Conservation (phyloP, 2,113 vertebrate species). For the Girardinichthys multiradiatus region DNA sequence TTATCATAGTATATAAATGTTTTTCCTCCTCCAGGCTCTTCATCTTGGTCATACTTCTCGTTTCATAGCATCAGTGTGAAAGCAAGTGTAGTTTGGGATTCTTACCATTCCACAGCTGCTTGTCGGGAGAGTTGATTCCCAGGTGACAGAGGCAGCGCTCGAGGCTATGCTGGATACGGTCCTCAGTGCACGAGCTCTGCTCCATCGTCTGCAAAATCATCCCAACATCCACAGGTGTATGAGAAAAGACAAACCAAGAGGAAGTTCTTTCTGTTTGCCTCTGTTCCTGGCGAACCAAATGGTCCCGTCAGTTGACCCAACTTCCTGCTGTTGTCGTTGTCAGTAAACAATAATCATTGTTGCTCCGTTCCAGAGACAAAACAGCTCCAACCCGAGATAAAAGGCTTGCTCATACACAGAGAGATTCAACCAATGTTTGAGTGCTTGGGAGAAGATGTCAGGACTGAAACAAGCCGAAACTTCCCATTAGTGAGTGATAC, state of each 20-base stretch:
- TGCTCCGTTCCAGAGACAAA: conserved; percentile 15
- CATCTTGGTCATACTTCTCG: too few relatives aligned
- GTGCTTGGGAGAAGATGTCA: conserved; percentile 1
- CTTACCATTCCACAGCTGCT: conserved; percentile 90
- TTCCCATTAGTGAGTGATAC: conserved; percentile 62
- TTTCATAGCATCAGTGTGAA: neutral
- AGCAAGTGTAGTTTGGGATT: neutral
- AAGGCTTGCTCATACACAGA: neutral
- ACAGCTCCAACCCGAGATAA: neutral
- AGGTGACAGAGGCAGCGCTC: conserved; percentile 90
- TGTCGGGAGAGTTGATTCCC: conserved; percentile 71
- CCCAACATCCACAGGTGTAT: conserved; percentile 7
- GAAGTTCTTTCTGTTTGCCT: conserved; percentile 23
- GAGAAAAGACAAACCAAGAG: conserved; percentile 12
- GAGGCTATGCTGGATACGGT: conserved; percentile 93
- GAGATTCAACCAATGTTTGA: neutral
- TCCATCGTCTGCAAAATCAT: conserved; percentile 80
- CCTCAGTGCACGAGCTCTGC: conserved; percentile 93
- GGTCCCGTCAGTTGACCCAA: conserved; percentile 3
- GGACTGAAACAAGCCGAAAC: conserved; percentile 25
- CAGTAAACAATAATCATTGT: conserved; percentile 1
- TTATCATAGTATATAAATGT: neutral
- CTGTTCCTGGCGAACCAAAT: conserved; percentile 15
- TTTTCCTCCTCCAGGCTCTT: neutral
- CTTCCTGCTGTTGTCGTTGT: conserved; percentile 40